Base-by-base conservation (phyloP, 1,140 invertebrate species). In the Laupala kohalensis region DNA sequence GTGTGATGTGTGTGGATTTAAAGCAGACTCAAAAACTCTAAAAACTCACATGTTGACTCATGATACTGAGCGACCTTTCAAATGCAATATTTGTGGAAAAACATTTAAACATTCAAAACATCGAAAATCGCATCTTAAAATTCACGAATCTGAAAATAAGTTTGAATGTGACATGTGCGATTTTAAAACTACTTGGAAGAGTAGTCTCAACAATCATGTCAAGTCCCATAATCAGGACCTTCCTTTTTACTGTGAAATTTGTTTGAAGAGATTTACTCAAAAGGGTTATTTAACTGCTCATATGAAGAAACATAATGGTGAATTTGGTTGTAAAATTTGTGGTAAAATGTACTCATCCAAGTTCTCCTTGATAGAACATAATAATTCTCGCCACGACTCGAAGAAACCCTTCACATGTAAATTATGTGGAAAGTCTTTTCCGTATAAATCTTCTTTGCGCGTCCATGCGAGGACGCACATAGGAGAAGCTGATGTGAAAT, bases 181-280 rank as follows among this genome's bases (percentile, higher is more conserved):
- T 27, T 66, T 66, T 66, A 27, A 1, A 66, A 66, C 64, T 53
- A 13, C 37, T 2, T 53, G 37, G 37, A 70, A 62, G 19, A 68
- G 24, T n/a, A 29, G 25, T 25, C n/a, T 68, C 23, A 2, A 28
- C 12, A 19, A 2, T 19, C 88, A 90, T 75, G 82, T 85, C 76
- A 84, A 87, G 76, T 86, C 85, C 23, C 88, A 89, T 70, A 87
- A 86, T 0, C 83, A 86, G 25, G 72, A 75, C 26, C 23, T 76
- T 67, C 77, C 77, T 29, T 78, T 78, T 72, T 74, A 77, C 23
- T 81, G 80, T 73, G 77, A 80, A 73, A 73, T 76, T 25, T 81
- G 79, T 73, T 80, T 74, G 24, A 73, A 75, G 66, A 70, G 76
- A 37, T 80, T 78, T 29, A 72, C 75, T 19, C 77, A 76, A 67